Evolutionary conservation across 2,888 invertebrate species (phyloP), one percentile per base, ranked within the genome.

Genomic region (Thera obeliscata): DNA sequence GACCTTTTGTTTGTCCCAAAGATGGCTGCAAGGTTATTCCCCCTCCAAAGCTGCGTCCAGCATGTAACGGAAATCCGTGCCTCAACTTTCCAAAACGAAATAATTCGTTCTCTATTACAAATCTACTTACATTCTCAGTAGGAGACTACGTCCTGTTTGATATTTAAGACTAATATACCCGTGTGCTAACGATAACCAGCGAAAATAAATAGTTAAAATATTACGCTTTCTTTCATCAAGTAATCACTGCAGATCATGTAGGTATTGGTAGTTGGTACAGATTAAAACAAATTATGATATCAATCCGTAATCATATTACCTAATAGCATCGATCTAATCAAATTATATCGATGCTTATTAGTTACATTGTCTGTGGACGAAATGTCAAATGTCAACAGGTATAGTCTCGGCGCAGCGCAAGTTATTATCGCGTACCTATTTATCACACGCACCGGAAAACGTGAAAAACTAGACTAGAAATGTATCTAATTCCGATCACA

Each of bases 11-110:
- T 6, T 84, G 85, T 57, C 84, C 86, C 0, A 85, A 88, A 71
- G 82, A 89, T 2, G 89, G 89, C 0, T 89, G 90, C 69, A 83
- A 81, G 35, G 3, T 71, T 0, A 69, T 79, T 0, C 83, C 81
- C 0, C 81, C 84, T 0, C 76, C 78, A 0, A 76, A 66, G n/a
- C 61, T 73, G 0, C 78, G 78, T 0, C 73, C 76, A 0, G 81
- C 83, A 0, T 86, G 86, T 62, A 67, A 73, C 1, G 71, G 77
- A 1, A 80, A 80, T 6, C 86, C 88, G 0, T 87, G 88, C 61
- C 3, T 58, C 0, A 75, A 74, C 3, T 83, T 85, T 11, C 88
- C 88, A 0, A 87, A 81, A 57, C 81, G 82, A 50, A 70, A 66
- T 0, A 76, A 68, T 4, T 69, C 79, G 3, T 79, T 78, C 69